A percentile compares a stretch with the other conserved stretches of the same genome.
Conservation (phyloP, 2,888 invertebrate genomes). For the Hemithea aestivaria region DNA sequence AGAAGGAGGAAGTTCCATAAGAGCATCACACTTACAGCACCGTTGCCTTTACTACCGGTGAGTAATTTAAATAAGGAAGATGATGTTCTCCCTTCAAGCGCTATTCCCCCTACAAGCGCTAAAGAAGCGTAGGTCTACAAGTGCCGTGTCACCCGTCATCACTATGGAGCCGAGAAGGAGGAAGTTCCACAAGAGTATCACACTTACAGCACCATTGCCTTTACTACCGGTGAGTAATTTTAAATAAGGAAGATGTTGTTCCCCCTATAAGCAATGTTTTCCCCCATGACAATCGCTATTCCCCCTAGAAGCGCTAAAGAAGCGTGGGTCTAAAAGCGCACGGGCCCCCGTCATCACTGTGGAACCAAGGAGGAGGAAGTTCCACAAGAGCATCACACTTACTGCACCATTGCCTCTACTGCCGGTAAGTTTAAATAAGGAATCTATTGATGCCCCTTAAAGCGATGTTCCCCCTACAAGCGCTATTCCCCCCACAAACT, state of each 20-base stretch:
- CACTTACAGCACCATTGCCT: slow-evolving; percentile 95
- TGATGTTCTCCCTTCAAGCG: too few species aligned
- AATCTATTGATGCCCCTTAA: too few species aligned
- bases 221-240: too few species aligned
- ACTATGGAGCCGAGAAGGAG: slow-evolving; percentile 98
- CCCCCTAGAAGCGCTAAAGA: slow-evolving; percentile 97
- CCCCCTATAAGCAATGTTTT: too few species aligned
- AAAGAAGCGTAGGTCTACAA: slow-evolving; percentile 99
- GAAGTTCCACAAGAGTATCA: slow-evolving; percentile 99
- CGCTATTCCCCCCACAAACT: slow-evolving; percentile 94
- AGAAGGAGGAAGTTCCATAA: slow-evolving; percentile 98
- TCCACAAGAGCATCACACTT: slow-evolving; percentile 98
- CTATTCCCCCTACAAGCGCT: slow-evolving; percentile 96
- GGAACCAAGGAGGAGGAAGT: slow-evolving; percentile 97
- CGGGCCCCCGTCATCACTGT: slow-evolving; percentile 97
- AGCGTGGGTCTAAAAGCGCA: slow-evolving; percentile 99
- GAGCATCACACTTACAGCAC: slow-evolving; percentile 97
- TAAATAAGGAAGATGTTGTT: too few species aligned
- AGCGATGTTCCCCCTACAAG: slow-evolving; percentile 69
- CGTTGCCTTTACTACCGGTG: slow-evolving; percentile 81
- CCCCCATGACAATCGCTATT: too few species aligned
- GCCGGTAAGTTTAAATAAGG: too few species aligned
- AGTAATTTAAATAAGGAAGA: too few species aligned
- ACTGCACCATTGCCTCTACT: slow-evolving; percentile 91
- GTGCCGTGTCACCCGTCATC: slow-evolving; percentile 98